Percentiles rank a stretch among this genome's conserved stretches.
Conservation (phyloP, 2,113 vertebrate species). For the Bubo bubo region DNA sequence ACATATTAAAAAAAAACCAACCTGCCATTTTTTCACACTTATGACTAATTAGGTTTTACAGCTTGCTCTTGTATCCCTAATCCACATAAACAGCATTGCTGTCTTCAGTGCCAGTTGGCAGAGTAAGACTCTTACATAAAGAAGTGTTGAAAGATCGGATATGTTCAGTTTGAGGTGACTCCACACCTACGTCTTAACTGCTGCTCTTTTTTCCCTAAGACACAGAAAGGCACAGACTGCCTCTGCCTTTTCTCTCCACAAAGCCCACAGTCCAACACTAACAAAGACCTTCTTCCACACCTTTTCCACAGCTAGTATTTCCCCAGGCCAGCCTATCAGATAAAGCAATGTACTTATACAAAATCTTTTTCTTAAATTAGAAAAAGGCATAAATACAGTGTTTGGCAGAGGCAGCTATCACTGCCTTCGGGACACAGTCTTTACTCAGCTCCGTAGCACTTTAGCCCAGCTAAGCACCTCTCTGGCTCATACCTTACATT, state of each 20-base stretch:
- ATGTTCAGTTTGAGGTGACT: slow-evolving; percentile 42
- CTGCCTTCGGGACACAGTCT: not conserved
- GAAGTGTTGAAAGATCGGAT: slow-evolving; percentile 10
- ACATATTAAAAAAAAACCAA: not conserved
- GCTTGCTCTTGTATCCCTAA: slow-evolving; percentile 40
- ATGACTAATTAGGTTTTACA: slow-evolving; percentile 44
- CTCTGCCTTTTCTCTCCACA: not conserved
- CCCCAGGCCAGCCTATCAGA: not conserved
- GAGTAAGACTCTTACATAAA: slow-evolving; percentile 11
- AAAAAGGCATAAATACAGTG: not conserved
- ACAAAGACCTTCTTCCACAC: not conserved
- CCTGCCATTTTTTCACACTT: not conserved
- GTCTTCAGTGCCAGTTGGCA: slow-evolving; percentile 55
- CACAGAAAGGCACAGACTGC: not conserved
- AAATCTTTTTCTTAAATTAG: not conserved
- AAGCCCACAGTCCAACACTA: not conserved
- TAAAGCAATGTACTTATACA: rapidly evolving
- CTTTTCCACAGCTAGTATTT: not conserved
- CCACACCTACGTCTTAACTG: slow-evolving; percentile 2
- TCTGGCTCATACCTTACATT: not conserved
- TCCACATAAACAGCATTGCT: slow-evolving; percentile 21
- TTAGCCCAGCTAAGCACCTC: not conserved
- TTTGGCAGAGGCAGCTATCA: not conserved
- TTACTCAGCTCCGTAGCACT: not conserved
- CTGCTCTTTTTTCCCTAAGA: slow-evolving; percentile 40